Base-by-base conservation (phyloP, 2,113 vertebrate species). In the Pardalotus punctatus region DNA sequence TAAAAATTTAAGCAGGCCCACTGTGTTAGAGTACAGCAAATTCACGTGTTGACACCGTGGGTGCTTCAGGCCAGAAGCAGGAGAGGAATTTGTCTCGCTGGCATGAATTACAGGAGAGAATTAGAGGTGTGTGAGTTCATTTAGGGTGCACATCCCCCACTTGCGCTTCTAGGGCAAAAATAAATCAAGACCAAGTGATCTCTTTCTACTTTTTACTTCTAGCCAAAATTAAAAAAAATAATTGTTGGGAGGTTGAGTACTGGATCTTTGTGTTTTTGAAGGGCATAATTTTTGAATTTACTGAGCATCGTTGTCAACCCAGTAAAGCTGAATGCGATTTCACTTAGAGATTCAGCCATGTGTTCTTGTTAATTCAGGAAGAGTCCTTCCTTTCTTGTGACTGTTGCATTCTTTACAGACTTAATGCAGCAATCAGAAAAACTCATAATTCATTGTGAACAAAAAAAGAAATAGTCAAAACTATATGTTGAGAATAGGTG, bases 231-330 rank as follows among this genome's bases (percentile, higher is more conserved):
- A 1, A 17, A 76, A 43, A 66, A 64, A 73, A 61, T 35, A 76
- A 11, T 72, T 53, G 22, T 58, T 89, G 27, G 29, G 62, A 54
- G 28, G 7, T 31, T 78, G 50, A 25, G 9, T 57, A 31, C 43
- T 85, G 43, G 29, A 40, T 91, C 62, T 73, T 57, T 40, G 29
- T 90, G 14, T 29, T 66, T 90, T 73, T 80, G 67, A 62, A 64
- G 71, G 50, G 69, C 19, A 40, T 65, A 19, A 64, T 88, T 86
- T 87, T 77, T 64, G 85, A 88, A 82, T 40, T 40, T 93, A 70
- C 66, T 94, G 93, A 84, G 74, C 36, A 4, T 60, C 14, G 29
- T 29, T 88, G 27, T 64, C 92, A 88, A n/a, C 42, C 22, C 38
- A 62, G 38, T 1, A 50, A 83, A 90, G 84, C n/a, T 91, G 84